Percentiles rank a stretch among this genome's conserved stretches.
These are phyloP conservation scores for Ahaetulla prasina DNA, from an alignment of 2,113 vertebrate genomes.

Conservation along the genomic window DNA sequence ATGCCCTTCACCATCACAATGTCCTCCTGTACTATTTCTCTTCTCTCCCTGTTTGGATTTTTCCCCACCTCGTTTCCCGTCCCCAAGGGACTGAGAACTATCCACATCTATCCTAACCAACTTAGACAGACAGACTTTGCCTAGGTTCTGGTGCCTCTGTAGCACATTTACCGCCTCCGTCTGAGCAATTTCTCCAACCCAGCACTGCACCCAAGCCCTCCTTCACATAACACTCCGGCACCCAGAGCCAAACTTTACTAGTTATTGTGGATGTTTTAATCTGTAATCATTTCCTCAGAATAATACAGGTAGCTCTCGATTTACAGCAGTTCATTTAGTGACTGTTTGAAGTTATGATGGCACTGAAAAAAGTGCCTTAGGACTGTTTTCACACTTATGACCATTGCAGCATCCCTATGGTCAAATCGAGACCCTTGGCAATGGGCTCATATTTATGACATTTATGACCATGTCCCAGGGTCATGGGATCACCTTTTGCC, in stretches of 20 bases:
- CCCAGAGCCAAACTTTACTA: background rate
- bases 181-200: background rate
- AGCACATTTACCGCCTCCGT: background rate
- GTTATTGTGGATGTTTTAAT: background rate
- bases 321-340: no score
- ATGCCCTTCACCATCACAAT: background rate
- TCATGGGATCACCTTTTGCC: no score
- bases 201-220: background rate
- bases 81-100: background rate
- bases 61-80: no score
- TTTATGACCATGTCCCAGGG: no score
- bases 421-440: no score
- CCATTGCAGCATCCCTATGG: no score
- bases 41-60: no score
- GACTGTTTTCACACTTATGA: no score
- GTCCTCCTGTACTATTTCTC: background rate
- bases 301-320: no score
- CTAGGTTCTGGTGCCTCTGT: background rate
- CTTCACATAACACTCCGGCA: background rate
- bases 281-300: background rate
- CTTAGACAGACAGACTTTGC: background rate
- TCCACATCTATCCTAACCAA: background rate
- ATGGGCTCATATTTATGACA: no score
- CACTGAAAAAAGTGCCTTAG: no score
- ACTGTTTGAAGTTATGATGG: no score